Evolutionary conservation across 2,888 invertebrate species (phyloP).

Genomic region (Chrysomela aeneicollis): DNA sequence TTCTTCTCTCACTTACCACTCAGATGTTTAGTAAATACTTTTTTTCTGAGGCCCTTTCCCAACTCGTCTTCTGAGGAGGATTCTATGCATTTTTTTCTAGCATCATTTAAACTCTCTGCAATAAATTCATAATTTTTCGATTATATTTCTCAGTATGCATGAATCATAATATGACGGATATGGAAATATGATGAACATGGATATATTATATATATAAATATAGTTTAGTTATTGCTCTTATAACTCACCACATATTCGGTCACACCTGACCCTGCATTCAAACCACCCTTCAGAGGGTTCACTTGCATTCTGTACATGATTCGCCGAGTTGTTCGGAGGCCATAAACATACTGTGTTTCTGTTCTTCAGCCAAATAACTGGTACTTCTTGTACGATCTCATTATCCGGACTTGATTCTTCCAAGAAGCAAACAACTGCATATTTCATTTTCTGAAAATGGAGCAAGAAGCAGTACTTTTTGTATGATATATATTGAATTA

Average conservation of each 20-base stretch:
- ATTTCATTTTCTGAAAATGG: not conserved
- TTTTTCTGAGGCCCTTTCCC: not conserved
- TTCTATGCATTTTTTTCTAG: not conserved
- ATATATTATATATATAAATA: no score
- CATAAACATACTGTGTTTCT: not conserved
- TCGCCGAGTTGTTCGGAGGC: not conserved
- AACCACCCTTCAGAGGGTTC: not conserved
- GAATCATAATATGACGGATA: no score
- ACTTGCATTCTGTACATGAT: not conserved
- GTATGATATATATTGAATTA: not conserved
- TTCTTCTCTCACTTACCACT: not conserved
- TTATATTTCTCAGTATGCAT: no score
- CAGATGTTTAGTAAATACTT: not conserved
- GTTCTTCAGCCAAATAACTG: slow-evolving; percentile 6
- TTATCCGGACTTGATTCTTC: not conserved
- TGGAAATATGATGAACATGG: no score
- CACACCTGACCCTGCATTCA: not conserved
- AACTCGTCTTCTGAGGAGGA: not conserved
- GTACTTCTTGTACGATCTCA: slow-evolving; percentile 9
- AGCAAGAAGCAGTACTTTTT: not conserved
- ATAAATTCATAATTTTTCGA: not conserved
- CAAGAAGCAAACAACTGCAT: slow-evolving; percentile 3
- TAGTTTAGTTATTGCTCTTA: no score
- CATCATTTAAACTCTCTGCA: not conserved
- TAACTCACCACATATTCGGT: slow-evolving; percentile 2